Conservation (phyloP, 2,888 invertebrate species). For the Sialis fuliginosa region DNA sequence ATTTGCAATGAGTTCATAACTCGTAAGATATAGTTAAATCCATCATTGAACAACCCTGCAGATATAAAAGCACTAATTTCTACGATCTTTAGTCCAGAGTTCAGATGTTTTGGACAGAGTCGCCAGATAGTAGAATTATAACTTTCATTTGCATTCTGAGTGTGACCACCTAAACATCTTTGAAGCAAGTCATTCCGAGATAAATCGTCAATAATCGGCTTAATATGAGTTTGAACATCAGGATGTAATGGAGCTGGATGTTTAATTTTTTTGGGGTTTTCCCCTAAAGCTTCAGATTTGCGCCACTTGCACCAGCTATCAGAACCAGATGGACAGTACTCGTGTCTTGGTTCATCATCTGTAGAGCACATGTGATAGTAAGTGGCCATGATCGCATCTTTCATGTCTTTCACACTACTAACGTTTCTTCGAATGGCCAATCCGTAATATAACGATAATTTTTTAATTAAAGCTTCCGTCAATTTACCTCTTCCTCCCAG, state of each 20-base stretch:
- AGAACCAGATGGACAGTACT: slow-evolving; percentile 12
- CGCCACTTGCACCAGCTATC: slow-evolving; percentile 13
- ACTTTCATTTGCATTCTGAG: slow-evolving; percentile 11
- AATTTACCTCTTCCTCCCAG: slow-evolving; percentile 12
- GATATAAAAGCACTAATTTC: slow-evolving; percentile 10
- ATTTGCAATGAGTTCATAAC: slow-evolving; percentile 1
- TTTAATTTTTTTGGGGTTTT: slow-evolving; percentile 1
- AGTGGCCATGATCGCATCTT: slow-evolving; percentile 12
- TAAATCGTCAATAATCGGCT: slow-evolving; percentile 7
- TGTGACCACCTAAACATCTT: slow-evolving; percentile 9
- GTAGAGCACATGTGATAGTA: slow-evolving; percentile 12
- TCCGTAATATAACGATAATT: slow-evolving; percentile 12
- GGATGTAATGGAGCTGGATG: slow-evolving; percentile 7
- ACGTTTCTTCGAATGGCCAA: slow-evolving; percentile 11
- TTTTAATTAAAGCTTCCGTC: slow-evolving; percentile 12
- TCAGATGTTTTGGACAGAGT: slow-evolving; percentile 9
- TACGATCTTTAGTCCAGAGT: slow-evolving; percentile 9
- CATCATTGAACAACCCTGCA: slow-evolving; percentile 5
- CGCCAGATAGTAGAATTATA: slow-evolving; percentile 11
- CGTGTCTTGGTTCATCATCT: slow-evolving; percentile 12
- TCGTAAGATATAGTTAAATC: slow-evolving; percentile 1
- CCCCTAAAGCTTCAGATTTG: slow-evolving; percentile 7
- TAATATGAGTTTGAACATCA: slow-evolving; percentile 7
- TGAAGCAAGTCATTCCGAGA: slow-evolving; percentile 6
- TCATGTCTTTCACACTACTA: slow-evolving; percentile 11